Conservation (phyloP, 1,140 invertebrate genomes). For the Drosophila persimilis region DNA sequence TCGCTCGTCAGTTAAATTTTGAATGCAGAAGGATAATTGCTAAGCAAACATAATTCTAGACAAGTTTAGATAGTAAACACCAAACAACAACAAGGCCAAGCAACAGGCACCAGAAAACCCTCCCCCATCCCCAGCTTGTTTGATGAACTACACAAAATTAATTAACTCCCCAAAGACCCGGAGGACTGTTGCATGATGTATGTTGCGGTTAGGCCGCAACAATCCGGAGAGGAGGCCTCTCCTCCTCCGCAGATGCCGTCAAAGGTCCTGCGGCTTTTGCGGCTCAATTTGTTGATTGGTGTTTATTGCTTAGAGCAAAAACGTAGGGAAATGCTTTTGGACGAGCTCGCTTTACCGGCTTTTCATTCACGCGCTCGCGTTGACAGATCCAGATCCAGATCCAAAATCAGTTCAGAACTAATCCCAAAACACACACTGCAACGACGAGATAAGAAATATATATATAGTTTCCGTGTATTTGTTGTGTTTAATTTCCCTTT, state of each 20-base stretch:
- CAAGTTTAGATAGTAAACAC: neutral
- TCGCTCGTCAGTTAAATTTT: neutral
- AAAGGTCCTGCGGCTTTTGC: slow-evolving; percentile 6
- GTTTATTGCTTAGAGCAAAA: slow-evolving; percentile 3
- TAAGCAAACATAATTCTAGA: slow-evolving; percentile 12
- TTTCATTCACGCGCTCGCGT: neutral
- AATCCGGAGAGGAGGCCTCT: slow-evolving; percentile 41
- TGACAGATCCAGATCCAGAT: neutral
- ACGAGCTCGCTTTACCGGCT: slow-evolving; percentile 1
- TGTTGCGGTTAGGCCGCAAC: slow-evolving; percentile 72
- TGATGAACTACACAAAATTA: slow-evolving; percentile 48
- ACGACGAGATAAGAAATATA: slow-evolving; percentile 13
- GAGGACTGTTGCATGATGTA: neutral
- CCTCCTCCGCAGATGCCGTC: neutral
- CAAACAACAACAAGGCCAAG: slow-evolving; percentile 5
- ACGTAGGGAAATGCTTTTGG: neutral
- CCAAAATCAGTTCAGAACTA: neutral
- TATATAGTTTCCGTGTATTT: slow-evolving; percentile 12
- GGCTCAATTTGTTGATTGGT: slow-evolving; percentile 2
- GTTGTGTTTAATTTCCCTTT: slow-evolving; percentile 25
- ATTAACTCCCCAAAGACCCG: slow-evolving; percentile 29
- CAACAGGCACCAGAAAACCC: slow-evolving; percentile 4
- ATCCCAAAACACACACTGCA: slow-evolving; percentile 15
- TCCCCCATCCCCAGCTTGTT: neutral
- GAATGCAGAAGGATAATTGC: slow-evolving; percentile 17